Evolutionary conservation across 1,140 invertebrate species (phyloP).

Genomic region (Drosophila nikananu): DNA sequence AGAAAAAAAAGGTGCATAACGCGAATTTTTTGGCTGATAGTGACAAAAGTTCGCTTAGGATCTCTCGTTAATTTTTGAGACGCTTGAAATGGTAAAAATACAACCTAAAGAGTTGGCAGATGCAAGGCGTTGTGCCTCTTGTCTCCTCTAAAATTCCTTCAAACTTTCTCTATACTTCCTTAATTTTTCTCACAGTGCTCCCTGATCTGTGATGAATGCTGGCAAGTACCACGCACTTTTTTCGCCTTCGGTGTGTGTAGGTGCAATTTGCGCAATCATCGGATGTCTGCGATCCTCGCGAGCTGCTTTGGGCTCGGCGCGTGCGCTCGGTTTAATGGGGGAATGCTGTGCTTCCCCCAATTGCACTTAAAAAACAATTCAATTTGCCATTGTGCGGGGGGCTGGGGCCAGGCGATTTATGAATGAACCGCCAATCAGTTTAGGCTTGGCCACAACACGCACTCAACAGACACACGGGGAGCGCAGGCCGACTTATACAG

Average conservation of each 20-base stretch:
- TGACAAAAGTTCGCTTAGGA: too few species aligned
- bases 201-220: slow-evolving; percentile 79
- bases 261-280: slow-evolving; percentile 83
- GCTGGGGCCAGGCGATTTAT: slow-evolving; percentile 59
- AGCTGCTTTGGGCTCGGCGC: slow-evolving; percentile 57
- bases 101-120: too few species aligned
- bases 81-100: too few species aligned
- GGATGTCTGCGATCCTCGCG: slow-evolving; percentile 48
- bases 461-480: slow-evolving; percentile 11
- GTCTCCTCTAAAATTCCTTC: too few species aligned
- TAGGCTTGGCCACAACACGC: slow-evolving; percentile 50
- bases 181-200: neutral
- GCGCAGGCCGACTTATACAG: slow-evolving; percentile 29
- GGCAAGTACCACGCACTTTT: slow-evolving; percentile 81
- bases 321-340: slow-evolving; percentile 71
- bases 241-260: slow-evolving; percentile 65
- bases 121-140: neutral
- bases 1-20: neutral
- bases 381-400: slow-evolving; percentile 63
- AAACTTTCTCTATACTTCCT: too few species aligned
- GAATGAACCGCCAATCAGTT: slow-evolving; percentile 67
- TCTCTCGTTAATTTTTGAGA: neutral
- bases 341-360: slow-evolving; percentile 61
- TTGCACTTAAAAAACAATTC: slow-evolving; percentile 81
- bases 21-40: too few species aligned